Base-by-base conservation (phyloP, 2,888 invertebrate species). In the Panopea generosa region DNA sequence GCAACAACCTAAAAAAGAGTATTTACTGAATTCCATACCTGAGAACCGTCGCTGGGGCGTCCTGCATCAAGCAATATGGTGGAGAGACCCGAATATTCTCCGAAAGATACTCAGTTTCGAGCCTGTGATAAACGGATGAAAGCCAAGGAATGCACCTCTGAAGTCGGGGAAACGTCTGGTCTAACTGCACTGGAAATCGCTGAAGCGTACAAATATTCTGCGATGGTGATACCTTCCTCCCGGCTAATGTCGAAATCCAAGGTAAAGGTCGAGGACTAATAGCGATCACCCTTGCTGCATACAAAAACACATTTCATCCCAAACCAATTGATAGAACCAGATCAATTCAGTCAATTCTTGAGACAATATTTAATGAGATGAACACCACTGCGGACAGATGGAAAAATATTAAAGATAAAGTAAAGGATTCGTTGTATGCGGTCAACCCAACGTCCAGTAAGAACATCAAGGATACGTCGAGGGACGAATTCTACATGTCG, bases 281-380 rank as follows among this genome's bases (percentile, higher is more conserved):
- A 26, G 24, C 70, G 0, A 47, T 83, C 2, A 77, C 81, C 2
- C 45, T 83, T 1, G 76, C 81, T 6, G 77, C 81, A 0, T 83
- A 81, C 59, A 83, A 81, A 52, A 59, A 70, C 14, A 67, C 81
- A 2, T 83, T 83, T 33, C 77, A 78, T 24, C 81, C 81, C 2
- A 26, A 14, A 0, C 49, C 20, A 0, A 59, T 81, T 16, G 75
- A 78, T 49, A 56, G 66, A 2, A 55, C 59, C 0, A 73, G 67
- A 33, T 22, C 59, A 7, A 24, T 79, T 6, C 2, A 60, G 9
- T 61, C 45, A 3, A 24, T 83, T 16, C 56, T 81, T 1, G 47
- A 60, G n/a, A 71, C 78, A 40, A 67, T 82, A 20, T 68, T 49
- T 20, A 68, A 38, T 20, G 45, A 61, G n/a, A 56, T 83, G 22